Evolutionary conservation across 2,797 vertebrate species (phyloP).

Genomic region (Megalops cyprinoides): DNA sequence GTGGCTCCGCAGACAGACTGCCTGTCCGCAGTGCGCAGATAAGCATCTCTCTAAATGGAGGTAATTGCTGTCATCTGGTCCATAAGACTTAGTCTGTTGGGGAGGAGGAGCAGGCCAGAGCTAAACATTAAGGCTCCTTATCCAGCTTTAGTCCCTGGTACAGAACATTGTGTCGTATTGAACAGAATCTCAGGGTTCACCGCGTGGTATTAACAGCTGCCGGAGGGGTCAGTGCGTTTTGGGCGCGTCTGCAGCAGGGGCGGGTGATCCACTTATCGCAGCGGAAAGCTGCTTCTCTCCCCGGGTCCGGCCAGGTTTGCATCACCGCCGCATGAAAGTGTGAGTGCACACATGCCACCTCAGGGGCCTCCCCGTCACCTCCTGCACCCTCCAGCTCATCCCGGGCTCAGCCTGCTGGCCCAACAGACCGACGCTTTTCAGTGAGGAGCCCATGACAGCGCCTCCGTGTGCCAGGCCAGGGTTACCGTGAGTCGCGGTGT

Average conservation of each 20-base stretch:
- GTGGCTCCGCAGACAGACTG: neutral
- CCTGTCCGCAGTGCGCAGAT: neutral
- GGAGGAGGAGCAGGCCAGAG: neutral
- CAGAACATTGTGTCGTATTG: constrained; percentile 57
- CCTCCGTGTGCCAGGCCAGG: too few species aligned
- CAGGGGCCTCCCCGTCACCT: too few species aligned
- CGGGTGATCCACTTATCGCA: constrained; percentile 24
- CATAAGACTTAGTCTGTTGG: constrained; percentile 5
- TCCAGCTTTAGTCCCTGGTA: constrained; percentile 63
- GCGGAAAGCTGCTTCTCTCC: neutral
- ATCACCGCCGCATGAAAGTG: neutral
- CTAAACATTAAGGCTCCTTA: constrained; percentile 58
- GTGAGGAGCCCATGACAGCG: too few species aligned
- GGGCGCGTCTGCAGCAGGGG: constrained; percentile 26
- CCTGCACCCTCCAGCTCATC: too few species aligned
- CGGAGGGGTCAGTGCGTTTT: constrained; percentile 36
- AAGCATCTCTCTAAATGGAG: constrained; percentile 4
- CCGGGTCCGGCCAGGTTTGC: neutral
- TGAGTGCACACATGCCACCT: neutral
- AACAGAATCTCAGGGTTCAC: constrained; percentile 33
- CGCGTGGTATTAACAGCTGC: constrained; percentile 46
- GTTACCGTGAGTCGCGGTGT: too few species aligned
- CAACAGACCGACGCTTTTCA: too few species aligned
- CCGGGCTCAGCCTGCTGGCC: too few species aligned
- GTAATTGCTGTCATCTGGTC: constrained; percentile 14